Conservation (phyloP, 2,113 vertebrate species). For the Drymodes brunneopygia region DNA sequence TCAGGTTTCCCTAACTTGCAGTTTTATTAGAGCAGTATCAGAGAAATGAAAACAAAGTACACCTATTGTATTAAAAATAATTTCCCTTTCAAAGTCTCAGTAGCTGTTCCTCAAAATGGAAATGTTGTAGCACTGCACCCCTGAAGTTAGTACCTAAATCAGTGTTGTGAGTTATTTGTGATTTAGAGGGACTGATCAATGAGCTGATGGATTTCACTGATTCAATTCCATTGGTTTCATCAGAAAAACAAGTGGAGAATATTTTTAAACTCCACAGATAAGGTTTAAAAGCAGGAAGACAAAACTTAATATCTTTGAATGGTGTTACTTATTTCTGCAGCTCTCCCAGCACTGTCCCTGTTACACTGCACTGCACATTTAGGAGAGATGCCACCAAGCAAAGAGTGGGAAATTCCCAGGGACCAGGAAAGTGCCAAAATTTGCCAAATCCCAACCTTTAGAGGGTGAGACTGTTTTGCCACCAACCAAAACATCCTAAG, state of each 20-base stretch:
- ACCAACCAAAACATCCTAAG: background rate
- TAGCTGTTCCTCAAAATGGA: background rate
- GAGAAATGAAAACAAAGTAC: background rate
- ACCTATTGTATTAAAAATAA: background rate
- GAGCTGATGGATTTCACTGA: background rate
- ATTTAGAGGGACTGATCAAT: background rate
- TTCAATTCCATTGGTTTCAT: background rate
- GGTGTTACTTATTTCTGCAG: background rate
- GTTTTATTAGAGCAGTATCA: background rate
- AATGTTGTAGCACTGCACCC: background rate
- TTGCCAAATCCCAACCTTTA: background rate
- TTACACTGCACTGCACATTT: rapidly evolving
- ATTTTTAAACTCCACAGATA: background rate
- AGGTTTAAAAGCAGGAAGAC: background rate
- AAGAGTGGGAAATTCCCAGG: rapidly evolving
- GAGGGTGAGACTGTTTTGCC: background rate
- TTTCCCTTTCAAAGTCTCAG: background rate
- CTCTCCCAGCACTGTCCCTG: background rate
- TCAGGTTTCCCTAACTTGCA: background rate
- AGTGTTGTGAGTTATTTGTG: background rate
- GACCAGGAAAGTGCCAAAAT: rapidly evolving
- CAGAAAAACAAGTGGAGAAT: background rate
- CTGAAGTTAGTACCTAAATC: background rate
- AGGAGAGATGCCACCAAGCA: rapidly evolving
- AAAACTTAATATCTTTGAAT: background rate